These are phyloP conservation scores for Pycnonotus jocosus DNA, from an alignment of 2,113 vertebrate species.

Conservation along the genomic window DNA sequence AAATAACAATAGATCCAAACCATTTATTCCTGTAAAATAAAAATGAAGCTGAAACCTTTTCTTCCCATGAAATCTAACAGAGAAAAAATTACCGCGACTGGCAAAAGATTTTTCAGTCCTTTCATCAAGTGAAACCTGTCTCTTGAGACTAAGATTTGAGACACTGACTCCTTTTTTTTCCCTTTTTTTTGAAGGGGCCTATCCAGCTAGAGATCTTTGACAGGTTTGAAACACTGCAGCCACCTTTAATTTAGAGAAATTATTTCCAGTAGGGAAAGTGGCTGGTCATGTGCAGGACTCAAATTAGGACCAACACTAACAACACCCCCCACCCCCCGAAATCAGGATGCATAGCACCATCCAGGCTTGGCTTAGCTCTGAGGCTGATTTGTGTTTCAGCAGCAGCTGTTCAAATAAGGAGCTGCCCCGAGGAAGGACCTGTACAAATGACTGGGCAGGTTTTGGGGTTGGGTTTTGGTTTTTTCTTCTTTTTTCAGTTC, in stretches of 20 bases:
- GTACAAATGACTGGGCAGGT: constrained; percentile 56
- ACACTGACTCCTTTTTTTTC: background rate
- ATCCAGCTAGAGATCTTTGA: constrained; percentile 68
- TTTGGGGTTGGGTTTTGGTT: background rate
- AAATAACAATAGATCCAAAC: background rate
- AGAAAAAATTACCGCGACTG: background rate
- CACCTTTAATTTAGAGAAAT: constrained; percentile 83
- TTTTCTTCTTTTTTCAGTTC: background rate
- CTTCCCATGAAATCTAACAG: background rate
- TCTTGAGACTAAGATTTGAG: constrained; percentile 40
- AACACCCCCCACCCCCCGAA: background rate
- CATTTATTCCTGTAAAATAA: background rate
- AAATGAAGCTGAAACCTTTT: background rate
- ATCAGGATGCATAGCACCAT: constrained; percentile 61
- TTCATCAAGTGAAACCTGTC: constrained; percentile 32
- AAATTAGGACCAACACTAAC: constrained; percentile 36
- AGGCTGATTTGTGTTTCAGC: constrained; percentile 55
- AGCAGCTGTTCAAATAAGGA: constrained; percentile 79
- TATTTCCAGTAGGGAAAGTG: constrained; percentile 79
- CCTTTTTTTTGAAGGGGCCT: background rate
- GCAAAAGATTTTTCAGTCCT: constrained; percentile 52
- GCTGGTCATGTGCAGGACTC: constrained; percentile 69
- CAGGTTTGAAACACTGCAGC: constrained; percentile 74
- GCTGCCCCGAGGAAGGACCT: constrained; percentile 69
- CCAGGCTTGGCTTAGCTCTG: constrained; percentile 51